Percentiles rank a stretch among this genome's conserved stretches.
These are phyloP conservation scores for Augiades crinisus DNA, from an alignment of 2,888 invertebrate species.

Conservation along the genomic window DNA sequence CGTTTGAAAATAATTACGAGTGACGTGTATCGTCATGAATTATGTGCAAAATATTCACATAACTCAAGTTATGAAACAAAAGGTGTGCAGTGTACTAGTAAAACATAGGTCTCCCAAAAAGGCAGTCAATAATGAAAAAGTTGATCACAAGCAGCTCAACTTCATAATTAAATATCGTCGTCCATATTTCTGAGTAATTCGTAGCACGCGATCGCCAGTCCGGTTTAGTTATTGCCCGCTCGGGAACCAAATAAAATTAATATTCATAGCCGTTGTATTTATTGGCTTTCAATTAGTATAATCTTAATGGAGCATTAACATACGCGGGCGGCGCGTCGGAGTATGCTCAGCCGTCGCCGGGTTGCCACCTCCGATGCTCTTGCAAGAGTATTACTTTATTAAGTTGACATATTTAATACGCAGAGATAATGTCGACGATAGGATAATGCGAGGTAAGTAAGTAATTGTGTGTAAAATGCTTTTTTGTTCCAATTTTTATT, in stretches of 20 bases:
- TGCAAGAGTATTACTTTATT: conserved; percentile 23
- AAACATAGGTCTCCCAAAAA: neutral
- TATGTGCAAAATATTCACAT: no score
- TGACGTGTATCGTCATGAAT: no score
- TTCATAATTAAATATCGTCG: conserved; percentile 13
- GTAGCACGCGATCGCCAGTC: conserved; percentile 61
- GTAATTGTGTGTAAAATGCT: no score
- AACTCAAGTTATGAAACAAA: conserved; percentile 1
- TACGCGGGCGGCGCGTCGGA: conserved; percentile 66
- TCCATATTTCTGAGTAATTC: conserved; percentile 37
- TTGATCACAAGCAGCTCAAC: neutral
- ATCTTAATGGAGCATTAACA: conserved; percentile 81
- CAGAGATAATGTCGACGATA: conserved; percentile 9
- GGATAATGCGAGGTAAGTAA: neutral
- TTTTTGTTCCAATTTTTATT: no score
- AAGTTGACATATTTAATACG: conserved; percentile 17
- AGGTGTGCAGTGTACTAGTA: neutral
- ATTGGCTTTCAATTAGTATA: conserved; percentile 82
- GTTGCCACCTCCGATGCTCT: conserved; percentile 47
- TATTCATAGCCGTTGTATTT: conserved; percentile 81
- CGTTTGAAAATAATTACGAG: no score
- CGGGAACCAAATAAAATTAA: conserved; percentile 77
- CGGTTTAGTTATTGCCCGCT: conserved; percentile 38
- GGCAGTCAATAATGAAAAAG: conserved; percentile 1
- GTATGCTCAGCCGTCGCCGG: conserved; percentile 53